Evolutionary conservation across 2,113 vertebrate species (phyloP), one percentile per base, ranked within the genome.

Genomic region (Lophura nycthemera): DNA sequence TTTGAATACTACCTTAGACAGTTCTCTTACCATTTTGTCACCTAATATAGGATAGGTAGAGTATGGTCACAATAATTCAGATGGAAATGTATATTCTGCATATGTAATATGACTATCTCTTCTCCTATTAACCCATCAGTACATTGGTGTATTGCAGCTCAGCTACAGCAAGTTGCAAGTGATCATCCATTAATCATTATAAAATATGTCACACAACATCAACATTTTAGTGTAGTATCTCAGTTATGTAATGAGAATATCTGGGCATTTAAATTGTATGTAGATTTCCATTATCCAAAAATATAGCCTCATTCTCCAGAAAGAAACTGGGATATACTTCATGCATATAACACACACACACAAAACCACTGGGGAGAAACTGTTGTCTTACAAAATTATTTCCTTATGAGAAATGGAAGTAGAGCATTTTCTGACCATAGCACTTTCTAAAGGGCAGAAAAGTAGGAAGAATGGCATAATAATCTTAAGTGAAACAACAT

Each of bases 121-220:
- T 7, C 6, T 54, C 21, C 24, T 61, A 9, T 77, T 85, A 66
- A 54, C 18, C 6, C 8, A 5, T 86, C 69, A 90, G 48, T 77
- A 50, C 48, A n/a, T 73, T 24, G 87, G 42, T 67, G 54, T 50
- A 71, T 88, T 50, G 66, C 75, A 94, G 93, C 88, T 93, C 59
- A 93, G 47, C 16, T 86, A 40, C 13, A 86, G 32, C 60, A 91
- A 90, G 79, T 80, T 8, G 5, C 21, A 56, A 89, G 13, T 73
- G 34, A 81, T 92, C 94, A 14, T 67, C 40, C 76, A 89, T 89
- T 94, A 95, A 95, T 89, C 56, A 64, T 71, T 94, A 88, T 90
- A 95, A 87, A 91, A 94, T 81, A 66, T 32, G 5, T 92, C 71
- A 92, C 42, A 89, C 57, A 67, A 22, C 24, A 73, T 57, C 24